Conservation (phyloP, 2,888 invertebrate species). For the Acrobasis suavella region DNA sequence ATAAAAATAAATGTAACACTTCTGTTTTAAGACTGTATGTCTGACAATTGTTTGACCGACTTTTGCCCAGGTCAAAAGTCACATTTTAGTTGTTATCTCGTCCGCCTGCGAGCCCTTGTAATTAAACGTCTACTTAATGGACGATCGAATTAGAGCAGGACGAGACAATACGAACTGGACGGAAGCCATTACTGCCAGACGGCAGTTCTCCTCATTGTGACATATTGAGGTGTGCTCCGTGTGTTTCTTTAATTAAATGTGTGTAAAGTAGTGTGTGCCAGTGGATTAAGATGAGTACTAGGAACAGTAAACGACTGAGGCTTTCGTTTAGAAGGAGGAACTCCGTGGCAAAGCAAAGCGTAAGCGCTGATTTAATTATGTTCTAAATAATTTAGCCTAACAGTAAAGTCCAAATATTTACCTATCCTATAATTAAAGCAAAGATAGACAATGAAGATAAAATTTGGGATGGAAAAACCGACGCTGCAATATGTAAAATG, state of each 20-base stretch:
- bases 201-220: slow-evolving; percentile 56
- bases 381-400: neutral
- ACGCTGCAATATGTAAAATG: neutral
- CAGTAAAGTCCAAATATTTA: too few species aligned
- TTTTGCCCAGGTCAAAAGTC: slow-evolving; percentile 10
- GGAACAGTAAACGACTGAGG: slow-evolving; percentile 29
- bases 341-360: slow-evolving; percentile 34
- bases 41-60: too few species aligned
- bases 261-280: neutral
- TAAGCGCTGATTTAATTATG: slow-evolving; percentile 31
- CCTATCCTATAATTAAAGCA: too few species aligned
- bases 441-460: too few species aligned
- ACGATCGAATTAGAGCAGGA: slow-evolving; percentile 69
- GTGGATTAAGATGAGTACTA: slow-evolving; percentile 25
- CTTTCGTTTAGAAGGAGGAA: slow-evolving; percentile 35
- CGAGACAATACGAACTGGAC: slow-evolving; percentile 54
- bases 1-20: too few species aligned
- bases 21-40: too few species aligned
- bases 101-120: slow-evolving; percentile 21
- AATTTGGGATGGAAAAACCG: neutral
- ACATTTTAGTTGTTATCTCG: slow-evolving; percentile 20
- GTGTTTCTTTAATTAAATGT: neutral
- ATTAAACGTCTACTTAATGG: slow-evolving; percentile 41
- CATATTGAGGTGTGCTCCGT: slow-evolving; percentile 40
- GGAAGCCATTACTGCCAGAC: slow-evolving; percentile 56